Conservation (phyloP, 2,888 invertebrate species). For the Drosophila longiperda region DNA sequence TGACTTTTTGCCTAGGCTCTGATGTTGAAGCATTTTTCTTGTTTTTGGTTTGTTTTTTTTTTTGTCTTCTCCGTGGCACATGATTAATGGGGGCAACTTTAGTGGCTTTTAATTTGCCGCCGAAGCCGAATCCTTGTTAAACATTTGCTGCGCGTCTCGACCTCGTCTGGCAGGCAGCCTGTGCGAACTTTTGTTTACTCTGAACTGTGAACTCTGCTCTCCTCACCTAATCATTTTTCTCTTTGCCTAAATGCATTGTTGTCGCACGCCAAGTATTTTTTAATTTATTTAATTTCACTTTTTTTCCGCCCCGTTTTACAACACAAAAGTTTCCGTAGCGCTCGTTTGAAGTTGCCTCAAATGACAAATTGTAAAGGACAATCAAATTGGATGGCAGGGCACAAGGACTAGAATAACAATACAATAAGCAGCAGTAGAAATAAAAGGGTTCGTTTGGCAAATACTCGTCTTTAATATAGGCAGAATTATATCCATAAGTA, state of each 20-base stretch:
- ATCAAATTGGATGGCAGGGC: slow-evolving; percentile 32
- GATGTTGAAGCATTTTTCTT: slow-evolving; percentile 13
- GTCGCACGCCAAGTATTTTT: slow-evolving; percentile 71
- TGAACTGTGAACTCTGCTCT: slow-evolving; percentile 18
- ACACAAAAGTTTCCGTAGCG: slow-evolving; percentile 60
- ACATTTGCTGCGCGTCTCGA: slow-evolving; percentile 61
- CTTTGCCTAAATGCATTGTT: slow-evolving; percentile 49
- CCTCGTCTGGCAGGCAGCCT: slow-evolving; percentile 59
- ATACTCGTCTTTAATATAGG: neutral
- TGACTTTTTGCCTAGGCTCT: slow-evolving; percentile 62
- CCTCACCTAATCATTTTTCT: slow-evolving; percentile 45
- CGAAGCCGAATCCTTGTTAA: slow-evolving; percentile 68
- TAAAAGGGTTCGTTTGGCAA: slow-evolving; percentile 16
- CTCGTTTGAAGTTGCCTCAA: slow-evolving; percentile 60
- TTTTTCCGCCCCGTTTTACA: slow-evolving; percentile 41
- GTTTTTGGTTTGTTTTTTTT: slow-evolving; percentile 11
- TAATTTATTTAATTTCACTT: slow-evolving; percentile 81
- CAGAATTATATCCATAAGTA: neutral
- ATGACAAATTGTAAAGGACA: slow-evolving; percentile 62
- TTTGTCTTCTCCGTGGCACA: slow-evolving; percentile 39
- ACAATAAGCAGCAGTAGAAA: neutral
- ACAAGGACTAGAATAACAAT: slow-evolving; percentile 19
- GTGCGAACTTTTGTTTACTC: slow-evolving; percentile 62
- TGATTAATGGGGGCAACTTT: slow-evolving; percentile 77
- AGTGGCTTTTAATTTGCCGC: slow-evolving; percentile 78